These are phyloP conservation scores for Tigriopus japonicus DNA, from an alignment of 1,140 invertebrate species.

Conservation along the genomic window DNA sequence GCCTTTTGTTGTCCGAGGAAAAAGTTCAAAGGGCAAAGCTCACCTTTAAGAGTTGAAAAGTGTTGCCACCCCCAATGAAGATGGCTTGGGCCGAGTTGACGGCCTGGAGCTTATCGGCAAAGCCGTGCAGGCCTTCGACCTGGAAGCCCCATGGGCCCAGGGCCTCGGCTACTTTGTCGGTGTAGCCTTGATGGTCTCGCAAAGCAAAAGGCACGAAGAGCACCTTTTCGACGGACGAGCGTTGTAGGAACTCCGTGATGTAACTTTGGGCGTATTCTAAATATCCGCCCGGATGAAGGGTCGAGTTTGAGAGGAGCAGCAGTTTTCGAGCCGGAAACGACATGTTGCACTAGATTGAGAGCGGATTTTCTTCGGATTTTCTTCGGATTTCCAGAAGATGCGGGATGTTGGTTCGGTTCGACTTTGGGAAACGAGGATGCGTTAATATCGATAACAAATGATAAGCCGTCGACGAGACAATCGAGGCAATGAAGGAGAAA, in stretches of 20 bases:
- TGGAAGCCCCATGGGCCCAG: constrained; percentile 39
- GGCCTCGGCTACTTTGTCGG: constrained; percentile 36
- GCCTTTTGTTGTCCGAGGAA: too few species aligned
- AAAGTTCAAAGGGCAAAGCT: too few species aligned
- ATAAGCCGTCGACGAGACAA: too few species aligned
- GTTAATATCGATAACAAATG: too few species aligned
- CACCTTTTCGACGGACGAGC: constrained; percentile 39
- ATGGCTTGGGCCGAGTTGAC: constrained; percentile 33
- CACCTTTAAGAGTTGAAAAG: constrained; percentile 43
- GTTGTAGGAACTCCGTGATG: constrained; percentile 38
- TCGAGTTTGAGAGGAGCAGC: constrained; percentile 46
- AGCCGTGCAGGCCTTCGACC: constrained; percentile 4
- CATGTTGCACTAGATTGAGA: too few species aligned
- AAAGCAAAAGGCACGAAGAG: constrained; percentile 58
- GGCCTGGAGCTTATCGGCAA: neutral
- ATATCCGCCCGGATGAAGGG: constrained; percentile 40
- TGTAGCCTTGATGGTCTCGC: constrained; percentile 43
- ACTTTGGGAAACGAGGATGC: too few species aligned
- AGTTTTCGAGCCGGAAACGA: constrained; percentile 21
- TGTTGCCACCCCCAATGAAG: constrained; percentile 60
- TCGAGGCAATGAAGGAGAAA: too few species aligned
- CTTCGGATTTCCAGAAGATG: too few species aligned
- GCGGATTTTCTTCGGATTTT: too few species aligned
- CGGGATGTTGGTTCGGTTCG: too few species aligned
- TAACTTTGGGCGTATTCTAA: constrained; percentile 44